These are phyloP conservation scores for Stenodera caucasica DNA, from an alignment of 2,888 invertebrate species.

Conservation along the genomic window DNA sequence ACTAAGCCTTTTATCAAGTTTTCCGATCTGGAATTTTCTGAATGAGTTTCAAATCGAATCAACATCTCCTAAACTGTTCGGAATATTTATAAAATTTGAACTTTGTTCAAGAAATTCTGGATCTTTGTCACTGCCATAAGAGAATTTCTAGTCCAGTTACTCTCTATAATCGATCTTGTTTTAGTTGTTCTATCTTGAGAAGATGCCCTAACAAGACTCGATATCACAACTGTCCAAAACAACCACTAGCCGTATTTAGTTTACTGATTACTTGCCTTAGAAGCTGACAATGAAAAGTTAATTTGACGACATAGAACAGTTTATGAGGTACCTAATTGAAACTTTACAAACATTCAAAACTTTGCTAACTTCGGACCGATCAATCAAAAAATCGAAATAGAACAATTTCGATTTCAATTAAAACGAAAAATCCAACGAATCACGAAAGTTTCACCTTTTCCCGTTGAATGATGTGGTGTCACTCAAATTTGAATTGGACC, in stretches of 20 bases:
- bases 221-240: slow-evolving; percentile 30
- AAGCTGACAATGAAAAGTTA: slow-evolving; percentile 33
- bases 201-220: slow-evolving; percentile 26
- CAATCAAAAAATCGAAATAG: too few species aligned
- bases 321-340: slow-evolving; percentile 34
- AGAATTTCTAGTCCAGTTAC: not conserved
- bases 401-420: too few species aligned
- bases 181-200: not conserved
- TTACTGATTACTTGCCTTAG: slow-evolving; percentile 31
- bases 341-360: slow-evolving; percentile 13
- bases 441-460: too few species aligned
- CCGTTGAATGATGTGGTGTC: not conserved
- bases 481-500: slow-evolving; percentile 16
- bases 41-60: too few species aligned
- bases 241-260: slow-evolving; percentile 30
- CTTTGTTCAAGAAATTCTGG: slow-evolving; percentile 7
- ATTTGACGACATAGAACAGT: slow-evolving; percentile 30
- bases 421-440: not conserved
- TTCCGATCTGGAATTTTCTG: slow-evolving; percentile 8
- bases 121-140: not conserved
- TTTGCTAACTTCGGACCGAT: not conserved
- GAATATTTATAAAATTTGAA: not conserved
- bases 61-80: too few species aligned
- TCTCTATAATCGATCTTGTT: not conserved
- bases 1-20: slow-evolving; percentile 1